These are phyloP conservation scores for Menidia menidia DNA, from an alignment of 2,797 vertebrate genomes.

Conservation along the genomic window DNA sequence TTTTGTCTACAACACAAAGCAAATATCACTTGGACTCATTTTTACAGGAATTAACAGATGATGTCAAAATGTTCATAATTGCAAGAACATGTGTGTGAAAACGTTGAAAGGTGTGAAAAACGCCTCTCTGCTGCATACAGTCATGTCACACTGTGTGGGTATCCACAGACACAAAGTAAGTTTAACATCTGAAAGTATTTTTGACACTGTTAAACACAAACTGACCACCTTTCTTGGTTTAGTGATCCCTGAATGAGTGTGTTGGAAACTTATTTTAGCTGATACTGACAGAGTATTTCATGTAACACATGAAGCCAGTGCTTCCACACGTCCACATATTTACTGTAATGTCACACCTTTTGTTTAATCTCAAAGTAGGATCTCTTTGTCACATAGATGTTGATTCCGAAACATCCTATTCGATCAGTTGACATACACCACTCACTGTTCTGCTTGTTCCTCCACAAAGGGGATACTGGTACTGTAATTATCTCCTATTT, in stretches of 20 bases:
- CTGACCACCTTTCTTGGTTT: background rate
- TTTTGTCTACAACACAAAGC: background rate
- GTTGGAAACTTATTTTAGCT: background rate
- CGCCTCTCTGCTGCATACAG: slow-evolving; percentile 17
- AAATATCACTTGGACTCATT: slow-evolving; percentile 3
- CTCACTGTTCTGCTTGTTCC: slow-evolving; percentile 17
- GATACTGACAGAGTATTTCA: background rate
- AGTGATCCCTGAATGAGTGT: background rate
- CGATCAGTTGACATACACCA: no score
- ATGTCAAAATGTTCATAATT: slow-evolving; percentile 28
- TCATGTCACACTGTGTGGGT: background rate
- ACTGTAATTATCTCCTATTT: slow-evolving; percentile 4
- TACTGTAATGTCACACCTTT: slow-evolving; percentile 6
- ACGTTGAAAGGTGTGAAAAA: slow-evolving; percentile 45
- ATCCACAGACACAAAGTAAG: slow-evolving; percentile 1
- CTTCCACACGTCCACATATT: background rate
- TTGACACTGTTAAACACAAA: slow-evolving; percentile 5
- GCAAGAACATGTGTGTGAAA: slow-evolving; percentile 46
- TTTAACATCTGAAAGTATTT: slow-evolving; percentile 21
- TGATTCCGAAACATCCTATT: background rate
- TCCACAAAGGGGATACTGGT: background rate
- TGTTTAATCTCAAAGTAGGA: slow-evolving; percentile 8
- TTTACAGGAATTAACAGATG: slow-evolving; percentile 35
- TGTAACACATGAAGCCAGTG: background rate
- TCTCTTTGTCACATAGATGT: background rate